Conservation (phyloP, 2,113 vertebrate species). For the Grammomys dolichurus region DNA sequence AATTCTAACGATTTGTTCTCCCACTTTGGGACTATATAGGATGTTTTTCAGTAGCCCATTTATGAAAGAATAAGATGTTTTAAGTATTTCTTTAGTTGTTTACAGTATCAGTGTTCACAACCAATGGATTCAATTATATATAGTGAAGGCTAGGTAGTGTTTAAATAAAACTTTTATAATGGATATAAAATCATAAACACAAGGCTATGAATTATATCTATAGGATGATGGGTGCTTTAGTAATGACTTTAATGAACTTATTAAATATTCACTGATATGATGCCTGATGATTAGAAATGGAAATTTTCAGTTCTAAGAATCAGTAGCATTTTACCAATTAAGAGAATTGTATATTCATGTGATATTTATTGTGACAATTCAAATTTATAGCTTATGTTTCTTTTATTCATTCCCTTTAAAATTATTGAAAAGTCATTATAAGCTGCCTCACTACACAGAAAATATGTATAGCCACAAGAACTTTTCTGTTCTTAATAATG, state of each 20-base stretch:
- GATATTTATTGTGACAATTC: background rate
- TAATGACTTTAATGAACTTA: background rate
- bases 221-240: background rate
- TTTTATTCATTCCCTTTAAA: background rate
- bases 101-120: background rate
- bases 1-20: background rate
- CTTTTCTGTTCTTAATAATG: background rate
- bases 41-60: background rate
- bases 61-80: background rate
- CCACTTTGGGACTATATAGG: background rate
- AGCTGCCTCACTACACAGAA: background rate
- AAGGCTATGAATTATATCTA: background rate
- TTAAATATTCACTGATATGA: background rate
- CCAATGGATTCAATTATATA: background rate
- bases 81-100: conserved; percentile 9
- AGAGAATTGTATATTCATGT: background rate
- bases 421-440: background rate
- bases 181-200: conserved; percentile 2
- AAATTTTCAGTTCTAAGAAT: background rate
- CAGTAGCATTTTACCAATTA: background rate
- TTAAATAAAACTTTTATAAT: conserved; percentile 1
- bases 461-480: background rate
- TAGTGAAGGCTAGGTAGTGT: background rate
- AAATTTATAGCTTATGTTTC: background rate
- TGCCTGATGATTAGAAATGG: conserved; percentile 5